These are phyloP conservation scores for Porites divaricata DNA, from an alignment of 92 coral and sea anemone species.

Conservation along the genomic window DNA sequence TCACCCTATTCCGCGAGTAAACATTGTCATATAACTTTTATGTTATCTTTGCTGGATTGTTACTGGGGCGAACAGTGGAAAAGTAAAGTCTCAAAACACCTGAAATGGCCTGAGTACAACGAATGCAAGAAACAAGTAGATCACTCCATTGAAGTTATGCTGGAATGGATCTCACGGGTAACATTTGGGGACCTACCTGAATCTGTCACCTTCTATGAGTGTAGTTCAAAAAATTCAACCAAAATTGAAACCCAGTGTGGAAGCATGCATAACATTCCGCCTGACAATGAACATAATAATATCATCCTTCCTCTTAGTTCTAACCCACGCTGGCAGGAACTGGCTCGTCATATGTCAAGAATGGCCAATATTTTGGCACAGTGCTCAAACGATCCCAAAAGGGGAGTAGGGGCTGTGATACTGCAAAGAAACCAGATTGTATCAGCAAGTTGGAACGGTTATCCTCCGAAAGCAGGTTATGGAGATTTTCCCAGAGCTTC, in stretches of 20 bases:
- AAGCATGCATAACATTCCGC: background rate
- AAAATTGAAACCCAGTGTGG: constrained; percentile 1
- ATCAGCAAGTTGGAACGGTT: constrained; percentile 88
- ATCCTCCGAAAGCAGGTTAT: constrained; percentile 70
- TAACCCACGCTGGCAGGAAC: constrained; percentile 67
- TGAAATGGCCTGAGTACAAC: constrained; percentile 73
- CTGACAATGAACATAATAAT: background rate
- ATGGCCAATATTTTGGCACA: constrained; percentile 80
- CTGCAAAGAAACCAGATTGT: constrained; percentile 68
- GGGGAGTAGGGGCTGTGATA: constrained; percentile 90
- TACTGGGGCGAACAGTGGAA: constrained; percentile 71
- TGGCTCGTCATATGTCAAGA: constrained; percentile 75
- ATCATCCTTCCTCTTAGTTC: constrained; percentile 30
- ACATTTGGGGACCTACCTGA: constrained; percentile 66
- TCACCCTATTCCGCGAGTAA: constrained; percentile 61
- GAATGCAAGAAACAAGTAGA: constrained; percentile 22
- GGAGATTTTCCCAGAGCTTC: constrained; percentile 88
- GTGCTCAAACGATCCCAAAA: constrained; percentile 81
- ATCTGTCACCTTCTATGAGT: constrained; percentile 42
- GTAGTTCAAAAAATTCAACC: background rate
- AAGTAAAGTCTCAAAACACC: constrained; percentile 21
- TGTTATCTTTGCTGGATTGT: constrained; percentile 20
- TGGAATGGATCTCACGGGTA: constrained; percentile 70
- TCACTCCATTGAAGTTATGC: constrained; percentile 27
- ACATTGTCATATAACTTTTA: constrained; percentile 14